Base-by-base conservation (phyloP, 2,113 vertebrate genomes). In the Syngnathoides biaculeatus region DNA sequence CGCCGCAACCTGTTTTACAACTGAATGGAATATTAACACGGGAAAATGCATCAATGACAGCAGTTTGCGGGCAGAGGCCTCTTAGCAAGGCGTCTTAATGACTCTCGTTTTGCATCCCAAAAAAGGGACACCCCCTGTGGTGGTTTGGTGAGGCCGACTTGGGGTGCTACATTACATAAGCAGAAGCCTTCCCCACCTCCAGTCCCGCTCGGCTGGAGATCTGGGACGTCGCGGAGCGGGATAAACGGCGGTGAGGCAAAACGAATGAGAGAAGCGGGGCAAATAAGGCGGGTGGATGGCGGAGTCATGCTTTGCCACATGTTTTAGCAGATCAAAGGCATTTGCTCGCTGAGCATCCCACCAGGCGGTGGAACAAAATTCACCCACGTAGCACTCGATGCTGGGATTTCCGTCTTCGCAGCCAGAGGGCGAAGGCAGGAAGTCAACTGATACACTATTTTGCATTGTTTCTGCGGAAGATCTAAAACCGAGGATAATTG, bases 121-220 rank as follows among this genome's bases (percentile, higher is more conserved):
- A 22, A 52, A n/a, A 52, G n/a, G n/a, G 48, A 22, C 10, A 11
- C 1, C 45, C 19, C 8, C 20, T 19, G 19, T 52, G 20, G 19
- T n/a, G n/a, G 9, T 43, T 43, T 43, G 42, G 9, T 11, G 6
- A 43, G 12, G 42, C 9, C 42, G 3, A 13, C 13, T 43, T 11
- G 42, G 30, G 67, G 50, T 48, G 64, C 64, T 80, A 63, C 53
- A 75, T 79, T 55, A 71, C 39, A 3, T 17, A 26, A n/a, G 64
- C 30, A 43, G 60, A 48, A 57, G 62, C 56, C 62, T 55, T 35
- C 19, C 38, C 61, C 24, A 22, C 74, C 45, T 62, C 81, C 65
- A 77, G 71, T 61, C 68, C 63, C 68, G 27, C 71, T 85, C 74
- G 72, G 71, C 38, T 58, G 3, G 60, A 70, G 75, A 87, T 73